These are phyloP conservation scores for Holothuria glaberrima DNA, from an alignment of 35 echinoderm and acorn worm species.

Conservation along the genomic window DNA sequence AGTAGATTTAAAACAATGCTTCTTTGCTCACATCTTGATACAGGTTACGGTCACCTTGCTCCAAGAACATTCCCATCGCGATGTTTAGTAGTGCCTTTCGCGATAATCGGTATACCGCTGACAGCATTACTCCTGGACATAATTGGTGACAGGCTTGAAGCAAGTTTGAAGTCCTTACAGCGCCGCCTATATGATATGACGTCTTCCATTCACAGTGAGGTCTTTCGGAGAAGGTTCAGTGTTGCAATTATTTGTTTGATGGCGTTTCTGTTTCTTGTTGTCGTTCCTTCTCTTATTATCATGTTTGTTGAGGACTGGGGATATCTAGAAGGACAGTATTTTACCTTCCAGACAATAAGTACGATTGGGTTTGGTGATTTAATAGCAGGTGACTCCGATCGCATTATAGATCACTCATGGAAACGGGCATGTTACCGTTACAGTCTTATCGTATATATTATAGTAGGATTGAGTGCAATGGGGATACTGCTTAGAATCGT, in stretches of 20 bases:
- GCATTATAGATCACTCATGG: background rate
- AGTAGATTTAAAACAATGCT: background rate
- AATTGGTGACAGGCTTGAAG: background rate
- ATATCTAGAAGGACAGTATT: background rate
- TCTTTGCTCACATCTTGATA: background rate
- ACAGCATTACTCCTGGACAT: background rate
- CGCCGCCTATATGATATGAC: background rate
- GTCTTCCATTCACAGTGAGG: background rate
- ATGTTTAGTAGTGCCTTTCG: background rate
- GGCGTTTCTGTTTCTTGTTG: background rate
- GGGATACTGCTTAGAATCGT: background rate
- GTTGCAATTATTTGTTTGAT: background rate
- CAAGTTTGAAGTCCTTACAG: background rate
- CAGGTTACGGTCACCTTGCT: slow-evolving; percentile 9
- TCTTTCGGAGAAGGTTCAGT: background rate
- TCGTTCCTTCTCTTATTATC: background rate
- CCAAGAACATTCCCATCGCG: background rate
- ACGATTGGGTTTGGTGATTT: slow-evolving; percentile 3
- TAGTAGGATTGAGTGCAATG: background rate
- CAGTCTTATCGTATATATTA: background rate
- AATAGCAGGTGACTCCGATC: background rate
- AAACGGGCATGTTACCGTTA: background rate
- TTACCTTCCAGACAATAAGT: background rate
- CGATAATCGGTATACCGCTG: background rate
- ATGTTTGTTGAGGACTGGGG: background rate